A percentile compares a stretch with the other conserved stretches of the same genome.
phyloP scores from a whole-genome alignment of 2,888 invertebrate species.

The Noctua janthina region DNA sequence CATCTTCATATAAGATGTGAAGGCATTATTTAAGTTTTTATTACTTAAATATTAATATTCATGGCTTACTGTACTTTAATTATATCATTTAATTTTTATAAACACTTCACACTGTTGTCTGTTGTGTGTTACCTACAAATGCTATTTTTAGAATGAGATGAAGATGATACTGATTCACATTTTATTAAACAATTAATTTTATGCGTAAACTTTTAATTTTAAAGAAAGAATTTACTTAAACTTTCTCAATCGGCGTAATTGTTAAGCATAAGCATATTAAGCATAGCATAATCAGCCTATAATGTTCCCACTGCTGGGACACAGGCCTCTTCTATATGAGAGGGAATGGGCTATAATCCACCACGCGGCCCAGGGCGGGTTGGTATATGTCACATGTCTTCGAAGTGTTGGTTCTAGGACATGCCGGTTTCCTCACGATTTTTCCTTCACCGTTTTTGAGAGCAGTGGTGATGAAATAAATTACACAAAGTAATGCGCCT shows the following conservation, averaged over 20 bases:
- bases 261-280: too few species aligned
- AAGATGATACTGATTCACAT: not conserved
- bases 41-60: slow-evolving; percentile 42
- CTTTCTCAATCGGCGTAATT: not conserved
- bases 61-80: slow-evolving; percentile 40
- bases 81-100: slow-evolving; percentile 42
- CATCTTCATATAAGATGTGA: not conserved
- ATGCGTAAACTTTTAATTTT: not conserved
- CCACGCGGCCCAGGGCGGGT: too few species aligned
- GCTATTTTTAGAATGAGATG: not conserved
- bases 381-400: too few species aligned
- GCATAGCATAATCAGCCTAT: too few species aligned
- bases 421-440: too few species aligned
- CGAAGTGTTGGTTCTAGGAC: too few species aligned
- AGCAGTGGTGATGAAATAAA: too few species aligned
- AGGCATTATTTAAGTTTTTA: slow-evolving; percentile 35
- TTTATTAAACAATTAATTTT: not conserved
- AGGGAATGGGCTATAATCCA: too few species aligned
- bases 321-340: too few species aligned
- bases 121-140: not conserved
- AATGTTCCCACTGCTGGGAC: too few species aligned
- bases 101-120: slow-evolving; percentile 34
- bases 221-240: not conserved
- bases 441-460: too few species aligned
- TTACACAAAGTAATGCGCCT: too few species aligned